A percentile compares a stretch with the other conserved stretches of the same genome.
These are phyloP conservation scores for Abscondita cerata DNA, from an alignment of 2,888 invertebrate genomes.

Conservation along the genomic window DNA sequence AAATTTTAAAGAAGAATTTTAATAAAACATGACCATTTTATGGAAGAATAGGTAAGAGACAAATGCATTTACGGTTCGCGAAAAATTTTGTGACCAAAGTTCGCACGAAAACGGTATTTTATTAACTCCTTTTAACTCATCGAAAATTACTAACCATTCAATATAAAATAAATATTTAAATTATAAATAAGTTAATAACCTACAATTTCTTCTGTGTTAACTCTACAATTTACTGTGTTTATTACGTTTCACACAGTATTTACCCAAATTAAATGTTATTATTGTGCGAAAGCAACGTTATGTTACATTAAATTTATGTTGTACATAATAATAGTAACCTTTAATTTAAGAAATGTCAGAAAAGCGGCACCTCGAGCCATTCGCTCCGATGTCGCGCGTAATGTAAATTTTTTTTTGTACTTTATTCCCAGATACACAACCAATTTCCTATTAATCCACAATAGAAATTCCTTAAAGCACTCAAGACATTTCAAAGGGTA, in stretches of 20 bases:
- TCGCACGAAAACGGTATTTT: too few relatives aligned
- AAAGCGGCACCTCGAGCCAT: not conserved
- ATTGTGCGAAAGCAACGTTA: not conserved
- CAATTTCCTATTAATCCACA: too few relatives aligned
- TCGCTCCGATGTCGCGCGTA: not conserved
- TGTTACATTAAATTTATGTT: not conserved
- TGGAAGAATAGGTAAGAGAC: constrained; percentile 4
- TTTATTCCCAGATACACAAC: too few relatives aligned
- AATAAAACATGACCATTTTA: constrained; percentile 17
- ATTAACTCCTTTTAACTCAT: too few relatives aligned
- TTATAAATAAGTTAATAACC: constrained; percentile 5
- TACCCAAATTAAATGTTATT: not conserved
- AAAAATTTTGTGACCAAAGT: too few relatives aligned
- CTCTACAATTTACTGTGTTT: not conserved
- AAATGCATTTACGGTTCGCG: too few relatives aligned
- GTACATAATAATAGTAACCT: not conserved
- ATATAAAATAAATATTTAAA: not conserved
- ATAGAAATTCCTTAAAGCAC: too few relatives aligned
- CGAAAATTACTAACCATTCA: too few relatives aligned
- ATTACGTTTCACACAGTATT: not conserved
- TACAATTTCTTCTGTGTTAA: not conserved
- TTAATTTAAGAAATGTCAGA: not conserved
- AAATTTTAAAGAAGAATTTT: constrained; percentile 24
- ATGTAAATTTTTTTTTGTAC: too few relatives aligned
- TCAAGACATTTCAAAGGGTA: too few relatives aligned